A percentile compares a stretch with the other conserved stretches of the same genome.
phyloP scores from a whole-genome alignment of 1,140 invertebrate species.

The Neoseiulus cucumeris region DNA sequence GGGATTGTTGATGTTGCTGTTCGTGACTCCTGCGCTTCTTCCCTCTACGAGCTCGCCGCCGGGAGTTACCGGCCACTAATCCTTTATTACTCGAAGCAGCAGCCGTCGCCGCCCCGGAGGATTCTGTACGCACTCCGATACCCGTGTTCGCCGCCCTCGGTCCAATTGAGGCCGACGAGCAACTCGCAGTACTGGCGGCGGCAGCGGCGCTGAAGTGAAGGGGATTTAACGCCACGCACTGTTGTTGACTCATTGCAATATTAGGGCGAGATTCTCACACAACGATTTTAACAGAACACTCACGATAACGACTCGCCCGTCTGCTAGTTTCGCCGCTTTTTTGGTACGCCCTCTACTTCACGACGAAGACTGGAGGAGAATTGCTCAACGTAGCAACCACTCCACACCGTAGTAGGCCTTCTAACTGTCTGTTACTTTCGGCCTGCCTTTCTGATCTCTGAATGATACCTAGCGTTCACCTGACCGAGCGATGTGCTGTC shows the following conservation, averaged over 20 bases:
- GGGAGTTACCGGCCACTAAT: not conserved
- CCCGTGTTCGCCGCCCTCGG: too few relatives aligned
- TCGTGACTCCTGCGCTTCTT: conserved; percentile 5
- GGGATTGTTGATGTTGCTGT: not conserved
- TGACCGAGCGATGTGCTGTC: too few relatives aligned
- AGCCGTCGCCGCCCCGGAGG: too few relatives aligned
- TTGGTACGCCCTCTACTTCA: not conserved
- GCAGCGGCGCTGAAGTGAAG: not conserved
- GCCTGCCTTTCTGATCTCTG: too few relatives aligned
- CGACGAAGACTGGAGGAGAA: not conserved
- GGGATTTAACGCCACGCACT: not conserved
- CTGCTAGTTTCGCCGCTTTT: too few relatives aligned
- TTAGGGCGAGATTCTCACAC: not conserved
- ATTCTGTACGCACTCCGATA: too few relatives aligned
- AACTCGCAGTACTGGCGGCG: not conserved
- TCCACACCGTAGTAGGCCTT: too few relatives aligned
- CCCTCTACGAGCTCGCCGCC: not conserved
- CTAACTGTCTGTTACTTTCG: too few relatives aligned
- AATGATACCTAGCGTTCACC: too few relatives aligned
- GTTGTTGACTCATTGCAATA: not conserved
- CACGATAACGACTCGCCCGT: not conserved
- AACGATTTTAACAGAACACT: not conserved
- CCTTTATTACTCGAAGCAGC: too few relatives aligned
- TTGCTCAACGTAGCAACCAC: too few relatives aligned
- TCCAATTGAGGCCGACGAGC: too few relatives aligned